Base-by-base conservation (phyloP, 2,888 invertebrate species). In the Physocephala rufipes region DNA sequence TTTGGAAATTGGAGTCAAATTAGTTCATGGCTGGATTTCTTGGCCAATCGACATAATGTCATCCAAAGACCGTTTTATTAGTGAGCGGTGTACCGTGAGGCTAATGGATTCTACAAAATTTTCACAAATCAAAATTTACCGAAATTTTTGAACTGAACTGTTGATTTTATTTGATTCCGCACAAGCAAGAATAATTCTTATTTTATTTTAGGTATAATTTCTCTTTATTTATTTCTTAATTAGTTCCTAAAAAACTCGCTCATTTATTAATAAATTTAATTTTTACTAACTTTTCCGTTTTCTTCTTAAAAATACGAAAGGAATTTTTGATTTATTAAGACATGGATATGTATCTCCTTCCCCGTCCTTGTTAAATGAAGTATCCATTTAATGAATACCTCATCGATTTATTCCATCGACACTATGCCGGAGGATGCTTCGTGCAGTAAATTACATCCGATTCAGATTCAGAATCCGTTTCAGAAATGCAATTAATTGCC, bases 281-380 rank as follows among this genome's bases (percentile, higher is more conserved):
- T 19, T 53, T 21, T 21, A 53, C 19, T 21, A 21, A 53, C 21
- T 21, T 21, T 12, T 13, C 24, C 21, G 2, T 9, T 21, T 53
- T 53, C 21, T 53, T 53, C 53, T 19, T 53, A 53, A n/a, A 24
- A n/a, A 24, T 53, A 53, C 19, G 9, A 53, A 53, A 21, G 53
- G 53, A 53, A 53, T 53, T 53, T 53, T 53, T n/a, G 53, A 19
- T 36, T 36, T 12, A 21, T 24, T n/a, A 4, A 59, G 1, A 28
- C 7, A 26, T 59, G 4, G n/a, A 59, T 30, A 30, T 13, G 16
- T 28, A 1, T 15, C 36, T 58, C 24, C 16, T 58, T 26, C 21
- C 13, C n/a, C n/a, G n/a, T n/a, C n/a, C n/a, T n/a, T n/a, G n/a
- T n/a, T n/a, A n/a, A n/a, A n/a, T 53, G 19, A 53, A 5, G 24